phyloP scores from a whole-genome alignment of 2,888 invertebrate species.

The Matsumyia berberina region DNA sequence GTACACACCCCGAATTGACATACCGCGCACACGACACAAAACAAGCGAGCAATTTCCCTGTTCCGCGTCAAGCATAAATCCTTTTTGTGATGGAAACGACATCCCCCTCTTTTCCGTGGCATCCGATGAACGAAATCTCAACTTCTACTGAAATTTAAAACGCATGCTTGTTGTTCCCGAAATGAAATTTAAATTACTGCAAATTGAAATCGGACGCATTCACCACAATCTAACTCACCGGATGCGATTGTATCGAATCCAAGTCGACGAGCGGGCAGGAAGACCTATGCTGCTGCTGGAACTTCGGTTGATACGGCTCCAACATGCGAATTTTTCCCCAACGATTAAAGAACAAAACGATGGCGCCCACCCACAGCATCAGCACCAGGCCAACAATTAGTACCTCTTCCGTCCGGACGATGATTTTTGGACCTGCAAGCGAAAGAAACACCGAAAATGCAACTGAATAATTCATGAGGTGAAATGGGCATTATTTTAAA shows the following conservation, averaged over 20 bases:
- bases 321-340: conserved; percentile 98
- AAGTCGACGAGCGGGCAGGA: conserved; percentile 89
- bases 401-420: conserved; percentile 93
- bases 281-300: conserved; percentile 92
- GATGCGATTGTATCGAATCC: conserved; percentile 82
- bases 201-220: background rate
- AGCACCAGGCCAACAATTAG: conserved; percentile 93
- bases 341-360: conserved; percentile 95
- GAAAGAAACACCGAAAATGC: conserved; percentile 19
- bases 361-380: conserved; percentile 94
- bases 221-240: conserved; percentile 78
- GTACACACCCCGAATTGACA: conserved; percentile 5
- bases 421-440: conserved; percentile 87
- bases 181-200: conserved; percentile 5
- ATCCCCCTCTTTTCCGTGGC: background rate
- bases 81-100: background rate
- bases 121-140: conserved; percentile 14
- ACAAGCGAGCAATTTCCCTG: conserved; percentile 13
- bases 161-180: background rate
- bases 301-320: conserved; percentile 96
- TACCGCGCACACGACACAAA: conserved; percentile 14
- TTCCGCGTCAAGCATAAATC: conserved; percentile 2
- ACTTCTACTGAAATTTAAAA: conserved; percentile 22
- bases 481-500: conserved; percentile 25
- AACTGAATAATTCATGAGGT: conserved; percentile 55